Evolutionary conservation across 1,140 invertebrate genomes (phyloP).

Genomic region (Drosophila pandora): DNA sequence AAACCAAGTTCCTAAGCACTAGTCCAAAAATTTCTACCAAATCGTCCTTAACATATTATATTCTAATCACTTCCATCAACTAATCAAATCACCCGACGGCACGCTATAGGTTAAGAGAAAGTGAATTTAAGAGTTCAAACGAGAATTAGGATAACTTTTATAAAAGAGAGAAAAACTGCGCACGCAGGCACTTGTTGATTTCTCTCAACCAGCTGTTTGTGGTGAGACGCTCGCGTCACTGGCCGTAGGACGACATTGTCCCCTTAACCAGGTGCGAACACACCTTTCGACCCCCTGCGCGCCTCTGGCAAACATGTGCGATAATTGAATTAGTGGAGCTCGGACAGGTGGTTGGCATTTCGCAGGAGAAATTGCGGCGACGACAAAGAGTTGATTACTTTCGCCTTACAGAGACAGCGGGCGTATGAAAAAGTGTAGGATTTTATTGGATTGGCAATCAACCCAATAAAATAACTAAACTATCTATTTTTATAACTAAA

Average conservation of each 20-base stretch:
- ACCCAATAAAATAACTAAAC: neutral
- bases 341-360: conserved; percentile 78
- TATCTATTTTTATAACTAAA: too few species aligned
- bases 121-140: neutral
- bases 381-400: conserved; percentile 8
- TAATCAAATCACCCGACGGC: conserved; percentile 1
- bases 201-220: conserved; percentile 59
- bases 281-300: conserved; percentile 27
- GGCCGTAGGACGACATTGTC: conserved; percentile 22
- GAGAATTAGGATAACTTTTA: neutral
- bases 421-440: neutral
- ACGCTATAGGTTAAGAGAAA: conserved; percentile 27
- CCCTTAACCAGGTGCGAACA: conserved; percentile 20
- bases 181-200: conserved; percentile 77
- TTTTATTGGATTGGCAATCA: neutral
- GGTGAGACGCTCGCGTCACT: conserved; percentile 34
- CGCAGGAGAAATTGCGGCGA: conserved; percentile 2
- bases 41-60: neutral
- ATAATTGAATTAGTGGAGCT: conserved; percentile 73
- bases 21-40: neutral
- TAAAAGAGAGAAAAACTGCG: conserved; percentile 30
- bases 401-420: neutral
- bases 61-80: conserved; percentile 1
- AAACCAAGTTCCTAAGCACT: too few species aligned
- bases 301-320: conserved; percentile 55